Conservation (phyloP, 2,113 vertebrate species). For the Dromaius novaehollandiae region DNA sequence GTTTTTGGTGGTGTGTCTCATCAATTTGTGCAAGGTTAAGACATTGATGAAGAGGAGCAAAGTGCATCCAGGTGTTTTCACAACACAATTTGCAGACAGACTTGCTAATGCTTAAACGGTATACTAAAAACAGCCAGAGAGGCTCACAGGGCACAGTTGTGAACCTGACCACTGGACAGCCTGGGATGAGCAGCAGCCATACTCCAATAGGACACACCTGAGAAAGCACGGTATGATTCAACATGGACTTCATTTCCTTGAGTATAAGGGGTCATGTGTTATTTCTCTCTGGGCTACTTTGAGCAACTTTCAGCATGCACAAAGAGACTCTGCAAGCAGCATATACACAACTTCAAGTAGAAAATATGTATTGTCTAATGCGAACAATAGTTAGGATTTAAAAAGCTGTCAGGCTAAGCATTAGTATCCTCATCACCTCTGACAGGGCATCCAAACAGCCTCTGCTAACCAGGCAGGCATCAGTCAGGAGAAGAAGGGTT, state of each 20-base stretch:
- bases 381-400: background rate
- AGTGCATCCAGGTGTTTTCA: background rate
- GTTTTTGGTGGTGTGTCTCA: background rate
- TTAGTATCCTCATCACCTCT: background rate
- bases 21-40: background rate
- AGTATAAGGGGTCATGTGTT: background rate
- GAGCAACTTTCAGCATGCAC: background rate
- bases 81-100: background rate
- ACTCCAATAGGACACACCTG: background rate
- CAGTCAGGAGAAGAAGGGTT: background rate
- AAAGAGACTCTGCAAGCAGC: background rate
- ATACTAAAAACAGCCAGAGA: background rate
- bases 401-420: background rate
- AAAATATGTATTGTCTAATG: background rate
- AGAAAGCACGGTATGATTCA: background rate
- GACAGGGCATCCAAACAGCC: background rate
- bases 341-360: background rate
- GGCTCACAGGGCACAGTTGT: background rate
- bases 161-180: background rate
- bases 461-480: background rate
- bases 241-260: background rate
- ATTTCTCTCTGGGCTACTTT: background rate
- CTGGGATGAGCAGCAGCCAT: background rate
- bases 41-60: background rate
- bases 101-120: background rate